Base-by-base conservation (phyloP, 2,113 vertebrate species). In the Phaetusa simplex region DNA sequence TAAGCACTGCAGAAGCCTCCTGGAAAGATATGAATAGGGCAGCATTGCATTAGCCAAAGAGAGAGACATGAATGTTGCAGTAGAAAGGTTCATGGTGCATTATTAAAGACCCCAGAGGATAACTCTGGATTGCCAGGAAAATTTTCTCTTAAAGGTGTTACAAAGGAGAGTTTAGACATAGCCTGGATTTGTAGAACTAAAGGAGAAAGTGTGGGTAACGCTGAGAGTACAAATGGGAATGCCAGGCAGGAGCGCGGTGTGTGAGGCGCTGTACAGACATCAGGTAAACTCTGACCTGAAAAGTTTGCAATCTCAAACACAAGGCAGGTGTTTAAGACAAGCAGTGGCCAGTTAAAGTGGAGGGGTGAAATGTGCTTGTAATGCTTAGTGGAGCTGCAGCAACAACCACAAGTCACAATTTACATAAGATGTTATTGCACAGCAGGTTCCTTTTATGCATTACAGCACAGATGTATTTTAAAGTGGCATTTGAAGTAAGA, bases 391-490 rank as follows among this genome's bases (percentile, higher is more conserved):
- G 38, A 92, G 83, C 77, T 95, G 77, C 74, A 97, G 86, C 91
- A 97, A 95, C 91, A 95, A 89, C 95, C 92, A 72, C 90, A 95
- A 81, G 22, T 95, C 91, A 58, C 61, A 81, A 95, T 97, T 96
- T 97, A 82, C 97, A 95, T 95, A 94, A 96, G 93, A 80, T 45
- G 66, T 43, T 91, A 69, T 95, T 95, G 93, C 93, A 91, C 78
- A 79, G 93, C 81, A 96, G 72, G 84, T 91, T 96, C 58, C 18
- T 95, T 95, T 92, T 80, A 87, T 58, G 77, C 93, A 23, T 97
- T 97, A 86, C 76, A 86, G 90, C 52, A 66, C 69, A 93, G 73
- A 91, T 49, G 43, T 76, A 50, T 95, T 95, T 95, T 88, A 85
- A 86, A 93, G 80, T 38, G 90, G 47, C 43, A 82, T 88, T 93